A percentile compares a stretch with the other conserved stretches of the same genome.
These are phyloP conservation scores for Sebastes wilsoni DNA, from an alignment of 2,797 vertebrate genomes.

Conservation along the genomic window DNA sequence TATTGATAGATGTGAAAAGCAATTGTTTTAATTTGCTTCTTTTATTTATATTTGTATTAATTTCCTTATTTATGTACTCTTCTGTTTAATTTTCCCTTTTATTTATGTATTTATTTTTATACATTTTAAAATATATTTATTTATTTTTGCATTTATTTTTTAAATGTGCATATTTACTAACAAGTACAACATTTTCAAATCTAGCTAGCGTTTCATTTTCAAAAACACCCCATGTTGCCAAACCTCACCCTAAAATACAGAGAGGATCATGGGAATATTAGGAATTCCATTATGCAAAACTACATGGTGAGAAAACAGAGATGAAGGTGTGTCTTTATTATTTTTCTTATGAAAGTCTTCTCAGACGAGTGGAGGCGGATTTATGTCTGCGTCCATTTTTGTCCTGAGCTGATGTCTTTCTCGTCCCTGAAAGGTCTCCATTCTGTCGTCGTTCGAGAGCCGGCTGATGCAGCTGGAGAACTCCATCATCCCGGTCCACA, in stretches of 20 bases:
- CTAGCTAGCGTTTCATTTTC: background rate
- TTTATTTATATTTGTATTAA: no score
- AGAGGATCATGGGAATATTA: no score
- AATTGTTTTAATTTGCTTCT: no score
- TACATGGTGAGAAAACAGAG: background rate
- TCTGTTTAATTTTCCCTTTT: no score
- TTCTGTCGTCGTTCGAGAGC: conserved; percentile 97
- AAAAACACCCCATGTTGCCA: background rate
- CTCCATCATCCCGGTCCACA: conserved; percentile 98
- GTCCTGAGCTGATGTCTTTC: background rate
- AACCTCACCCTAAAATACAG: background rate
- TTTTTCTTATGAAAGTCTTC: background rate
- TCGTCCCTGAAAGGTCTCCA: conserved; percentile 86
- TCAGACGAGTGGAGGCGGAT: background rate
- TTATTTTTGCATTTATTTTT: no score
- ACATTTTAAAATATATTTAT: no score
- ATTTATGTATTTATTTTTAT: no score
- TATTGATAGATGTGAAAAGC: no score
- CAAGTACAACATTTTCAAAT: background rate
- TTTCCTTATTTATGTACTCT: no score
- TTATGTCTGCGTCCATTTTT: background rate
- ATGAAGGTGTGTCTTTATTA: background rate
- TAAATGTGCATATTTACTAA: no score
- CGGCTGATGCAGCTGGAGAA: conserved; percentile 98
- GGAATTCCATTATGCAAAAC: background rate